Percentiles rank a stretch among this genome's conserved stretches.
These are phyloP conservation scores for Coregonus suidteri DNA, from an alignment of 2,797 vertebrate species.

Conservation along the genomic window DNA sequence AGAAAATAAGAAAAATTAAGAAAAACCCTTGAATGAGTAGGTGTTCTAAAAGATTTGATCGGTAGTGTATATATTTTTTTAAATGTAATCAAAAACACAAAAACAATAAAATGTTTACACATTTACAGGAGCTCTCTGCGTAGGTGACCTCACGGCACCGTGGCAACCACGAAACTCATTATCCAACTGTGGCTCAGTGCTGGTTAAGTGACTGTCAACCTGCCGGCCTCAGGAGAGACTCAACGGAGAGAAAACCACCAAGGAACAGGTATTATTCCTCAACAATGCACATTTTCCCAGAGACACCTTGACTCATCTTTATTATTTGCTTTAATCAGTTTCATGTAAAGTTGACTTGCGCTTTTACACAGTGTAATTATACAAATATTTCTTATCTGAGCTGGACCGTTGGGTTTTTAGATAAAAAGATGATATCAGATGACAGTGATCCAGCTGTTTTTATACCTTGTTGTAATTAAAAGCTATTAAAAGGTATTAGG, in stretches of 20 bases:
- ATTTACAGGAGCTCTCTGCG: no score
- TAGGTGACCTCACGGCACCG: neutral
- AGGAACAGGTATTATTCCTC: slow-evolving; percentile 26
- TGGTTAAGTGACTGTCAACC: slow-evolving; percentile 29
- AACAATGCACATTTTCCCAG: slow-evolving; percentile 26
- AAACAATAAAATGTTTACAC: no score
- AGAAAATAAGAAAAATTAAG: no score
- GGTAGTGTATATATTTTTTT: no score
- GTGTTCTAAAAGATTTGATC: no score
- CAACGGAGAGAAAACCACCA: slow-evolving; percentile 4
- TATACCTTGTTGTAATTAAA: neutral
- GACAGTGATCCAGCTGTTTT: neutral
- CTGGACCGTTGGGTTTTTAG: neutral
- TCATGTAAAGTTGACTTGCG: neutral
- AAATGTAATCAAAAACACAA: no score
- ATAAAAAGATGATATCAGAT: neutral
- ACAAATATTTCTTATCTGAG: neutral
- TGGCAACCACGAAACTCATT: slow-evolving; percentile 19
- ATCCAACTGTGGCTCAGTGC: slow-evolving; percentile 28
- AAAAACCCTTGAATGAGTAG: no score
- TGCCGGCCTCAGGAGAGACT: slow-evolving; percentile 5
- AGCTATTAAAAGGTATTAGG: neutral
- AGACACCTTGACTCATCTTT: slow-evolving; percentile 4
- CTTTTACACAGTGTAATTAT: slow-evolving; percentile 17
- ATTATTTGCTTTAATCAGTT: slow-evolving; percentile 14